phyloP scores from a whole-genome alignment of 2,888 invertebrate species.

The Micoletzkya japonica region DNA sequence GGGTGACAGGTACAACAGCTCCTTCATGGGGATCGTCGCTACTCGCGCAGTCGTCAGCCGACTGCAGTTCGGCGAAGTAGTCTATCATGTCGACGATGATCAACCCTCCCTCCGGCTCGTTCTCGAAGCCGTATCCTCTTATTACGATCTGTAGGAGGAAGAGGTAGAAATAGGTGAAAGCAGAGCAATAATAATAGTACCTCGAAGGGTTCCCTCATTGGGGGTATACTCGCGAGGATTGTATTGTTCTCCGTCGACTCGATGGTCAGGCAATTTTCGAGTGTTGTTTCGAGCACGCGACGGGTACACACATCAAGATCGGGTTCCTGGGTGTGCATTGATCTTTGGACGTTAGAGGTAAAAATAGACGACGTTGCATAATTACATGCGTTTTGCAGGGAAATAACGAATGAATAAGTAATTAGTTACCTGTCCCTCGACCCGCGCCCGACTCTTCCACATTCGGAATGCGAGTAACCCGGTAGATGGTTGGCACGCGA shows the following conservation, averaged over 20 bases:
- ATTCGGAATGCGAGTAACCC: constrained; percentile 47
- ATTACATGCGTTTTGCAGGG: not conserved
- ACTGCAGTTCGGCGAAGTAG: constrained; percentile 46
- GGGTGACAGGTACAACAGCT: constrained; percentile 32
- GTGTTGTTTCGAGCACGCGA: constrained; percentile 36
- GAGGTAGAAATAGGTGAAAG: not conserved
- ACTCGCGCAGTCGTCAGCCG: constrained; percentile 45
- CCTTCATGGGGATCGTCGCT: constrained; percentile 31
- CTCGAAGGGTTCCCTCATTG: constrained; percentile 47
- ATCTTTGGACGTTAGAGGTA: too few species aligned
- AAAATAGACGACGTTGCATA: too few species aligned
- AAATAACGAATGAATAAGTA: not conserved
- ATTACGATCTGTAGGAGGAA: constrained; percentile 41
- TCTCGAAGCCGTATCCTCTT: constrained; percentile 48
- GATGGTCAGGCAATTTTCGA: constrained; percentile 49
- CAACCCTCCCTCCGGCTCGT: constrained; percentile 51
- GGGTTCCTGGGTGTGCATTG: constrained; percentile 39
- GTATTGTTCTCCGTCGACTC: constrained; percentile 45
- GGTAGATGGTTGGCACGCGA: constrained; percentile 49
- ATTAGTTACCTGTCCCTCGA: constrained; percentile 7
- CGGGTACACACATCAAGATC: constrained; percentile 48
- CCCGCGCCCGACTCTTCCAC: constrained; percentile 41
- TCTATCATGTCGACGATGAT: constrained; percentile 48
- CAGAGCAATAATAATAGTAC: constrained; percentile 25
- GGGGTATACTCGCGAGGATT: constrained; percentile 48